Conservation (phyloP, 92 coral and sea anemone species). For the Porites cylindrica region DNA sequence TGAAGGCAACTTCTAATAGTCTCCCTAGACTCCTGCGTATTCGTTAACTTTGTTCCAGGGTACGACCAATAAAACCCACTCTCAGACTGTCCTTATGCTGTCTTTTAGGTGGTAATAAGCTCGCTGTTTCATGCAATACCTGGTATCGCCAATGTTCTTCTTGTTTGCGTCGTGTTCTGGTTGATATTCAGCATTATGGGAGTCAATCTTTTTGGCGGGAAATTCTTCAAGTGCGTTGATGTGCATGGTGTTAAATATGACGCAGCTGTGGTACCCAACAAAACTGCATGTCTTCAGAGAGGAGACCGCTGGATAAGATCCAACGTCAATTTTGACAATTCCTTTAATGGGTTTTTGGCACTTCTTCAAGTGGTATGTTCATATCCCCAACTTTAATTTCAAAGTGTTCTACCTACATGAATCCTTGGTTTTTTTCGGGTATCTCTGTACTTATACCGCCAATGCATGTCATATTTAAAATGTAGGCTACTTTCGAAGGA, state of each 20-base stretch:
- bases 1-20: too few relatives aligned
- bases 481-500: slow-evolving; percentile 97
- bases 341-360: slow-evolving; percentile 85
- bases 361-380: slow-evolving; percentile 91
- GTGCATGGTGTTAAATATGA: slow-evolving; percentile 66
- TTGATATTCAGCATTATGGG: slow-evolving; percentile 98
- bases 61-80: too few relatives aligned
- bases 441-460: too few relatives aligned
- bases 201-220: slow-evolving; percentile 97
- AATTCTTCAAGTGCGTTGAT: slow-evolving; percentile 92
- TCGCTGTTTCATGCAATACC: slow-evolving; percentile 95
- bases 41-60: too few relatives aligned
- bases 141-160: slow-evolving; percentile 95
- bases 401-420: too few relatives aligned
- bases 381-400: not conserved
- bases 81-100: not conserved
- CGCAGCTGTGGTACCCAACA: slow-evolving; percentile 84
- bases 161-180: slow-evolving; percentile 96
- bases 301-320: slow-evolving; percentile 89
- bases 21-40: too few relatives aligned
- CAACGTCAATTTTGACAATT: slow-evolving; percentile 92
- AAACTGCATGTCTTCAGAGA: slow-evolving; percentile 77
- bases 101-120: slow-evolving; percentile 85
- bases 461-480: not conserved
- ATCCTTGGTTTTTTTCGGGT: too few relatives aligned